Evolutionary conservation across 2,113 vertebrate species (phyloP), one percentile per base, ranked within the genome.

Genomic region (Scatophagus argus): DNA sequence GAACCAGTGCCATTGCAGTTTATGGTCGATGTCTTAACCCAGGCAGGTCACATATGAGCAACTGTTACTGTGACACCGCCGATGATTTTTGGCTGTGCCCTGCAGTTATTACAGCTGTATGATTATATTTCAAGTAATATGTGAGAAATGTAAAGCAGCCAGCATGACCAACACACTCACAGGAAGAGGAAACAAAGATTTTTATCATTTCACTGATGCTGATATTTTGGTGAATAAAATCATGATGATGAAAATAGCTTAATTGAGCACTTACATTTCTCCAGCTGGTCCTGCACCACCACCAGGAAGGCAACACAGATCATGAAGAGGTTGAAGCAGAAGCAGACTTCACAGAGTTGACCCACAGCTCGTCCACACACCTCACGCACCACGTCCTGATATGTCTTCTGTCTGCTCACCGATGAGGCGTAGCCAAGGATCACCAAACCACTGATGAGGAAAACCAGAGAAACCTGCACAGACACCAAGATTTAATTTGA

Each of bases 271-370:
- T 96, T 72, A 99, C 98, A 0, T 88, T 99, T 99, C 84, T 98
- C 97, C 86, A 99, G 94, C 93, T 99, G 98, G 87, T 99, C 98
- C 0, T 97, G 97, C 34, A 97, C 95, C 85, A 99, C 98, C 83
- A 96, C 96, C 81, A 99, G 95, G 60, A 99, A 97, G 34, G 97
- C 98, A 55, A 98, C 96, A 0, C 96, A 96, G 80, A 99, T 98
- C 96, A 99, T 97, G 93, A 99, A 97, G 90, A 99, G 95, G 92
- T 99, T 99, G 90, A 96, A 79, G 60, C 96, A 93, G 91, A 97
- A 99, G 87, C 98, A 99, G 83, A 95, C 76, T 84, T 97, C 97
- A 0, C 97, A 99, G 44, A 99, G 96, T 82, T 95, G 96, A 0
- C 98, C 97, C 0, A 94, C 83, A 0, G 94, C 86, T 0, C 83